Percentiles rank a stretch among this genome's conserved stretches.
These are phyloP conservation scores for Erithacus rubecula DNA, from an alignment of 2,797 vertebrate species.

Conservation along the genomic window DNA sequence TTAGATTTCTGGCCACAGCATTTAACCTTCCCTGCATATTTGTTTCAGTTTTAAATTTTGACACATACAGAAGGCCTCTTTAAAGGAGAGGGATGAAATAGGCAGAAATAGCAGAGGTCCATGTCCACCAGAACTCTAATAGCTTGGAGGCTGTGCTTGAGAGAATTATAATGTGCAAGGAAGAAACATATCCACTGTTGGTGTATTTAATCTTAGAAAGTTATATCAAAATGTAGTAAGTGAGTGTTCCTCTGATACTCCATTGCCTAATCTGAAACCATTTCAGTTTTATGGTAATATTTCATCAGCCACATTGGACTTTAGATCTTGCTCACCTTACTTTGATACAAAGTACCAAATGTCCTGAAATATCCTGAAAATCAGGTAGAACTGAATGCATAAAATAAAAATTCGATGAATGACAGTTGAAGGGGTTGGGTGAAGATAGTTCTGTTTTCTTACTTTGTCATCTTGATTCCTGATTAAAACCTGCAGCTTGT, in stretches of 20 bases:
- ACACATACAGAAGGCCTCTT: not conserved
- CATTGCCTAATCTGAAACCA: not conserved
- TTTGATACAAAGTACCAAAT: not conserved
- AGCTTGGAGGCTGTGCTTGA: not conserved
- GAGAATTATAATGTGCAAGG: not conserved
- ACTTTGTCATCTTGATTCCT: not conserved
- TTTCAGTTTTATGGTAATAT: not conserved
- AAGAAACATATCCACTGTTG: not conserved
- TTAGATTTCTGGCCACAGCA: not conserved
- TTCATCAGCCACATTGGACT: not conserved
- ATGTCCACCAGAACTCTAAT: not conserved
- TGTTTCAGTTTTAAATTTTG: not conserved
- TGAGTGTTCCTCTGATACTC: not conserved
- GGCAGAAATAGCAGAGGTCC: not conserved
- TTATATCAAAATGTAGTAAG: not conserved
- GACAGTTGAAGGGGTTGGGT: not conserved
- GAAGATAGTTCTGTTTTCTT: not conserved
- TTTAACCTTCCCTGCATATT: not conserved
- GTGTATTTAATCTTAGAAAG: not conserved
- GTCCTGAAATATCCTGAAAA: conserved; percentile 1
- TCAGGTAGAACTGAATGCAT: not conserved
- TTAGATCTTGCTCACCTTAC: not conserved
- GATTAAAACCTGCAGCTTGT: not conserved
- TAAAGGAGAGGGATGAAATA: not conserved
- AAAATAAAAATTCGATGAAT: not conserved